Base-by-base conservation (phyloP, 2,888 invertebrate genomes). In the Stenodera caucasica region DNA sequence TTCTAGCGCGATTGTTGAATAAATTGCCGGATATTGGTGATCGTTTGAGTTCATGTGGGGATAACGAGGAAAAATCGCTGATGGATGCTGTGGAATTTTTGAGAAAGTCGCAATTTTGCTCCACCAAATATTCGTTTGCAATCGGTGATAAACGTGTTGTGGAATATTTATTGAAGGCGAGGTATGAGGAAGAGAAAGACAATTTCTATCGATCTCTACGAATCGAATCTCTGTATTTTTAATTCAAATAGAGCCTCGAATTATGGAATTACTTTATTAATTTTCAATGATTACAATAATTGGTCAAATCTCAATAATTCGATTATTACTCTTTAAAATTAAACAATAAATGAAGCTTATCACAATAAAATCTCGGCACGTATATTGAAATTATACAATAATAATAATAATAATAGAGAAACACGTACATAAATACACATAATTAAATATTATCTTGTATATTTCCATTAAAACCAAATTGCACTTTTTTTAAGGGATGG, bases 121-220 rank as follows among this genome's bases (percentile, higher is more conserved):
- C 82, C 18, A 68, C 72, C n/a, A 73, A 70, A 53, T 84, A 83
- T 64, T 74, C 77, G 57, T 81, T 82, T 65, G n/a, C n/a, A n/a
- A 70, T 71, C 2, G 72, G 70, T 15, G 81, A 83, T 66, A 80
- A 82, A 32, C 65, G 81, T 35, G 82, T 82, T 0, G 76, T 76
- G 67, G 82, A 82, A 64, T 84, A 82, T 73, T 72, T 84, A 23
- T 69, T 84, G 21, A 84, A 84, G 68, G 81, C 84, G 12, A 75
- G 83, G 51, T 84, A 84, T 69, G 77, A 77, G 49, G 84, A 84
- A 63, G 83, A 84, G 49, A 74, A 74, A 56, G 82, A 83, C 62
- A 84, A 84, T 69, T 84, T 83, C 72, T 77, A 77, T 61, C 73
- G 77, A 64, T 84, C 84, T 26, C 73, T 83, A 66, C 76, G 77